A percentile compares a stretch with the other conserved stretches of the same genome.
Conservation (phyloP, 1,140 invertebrate genomes). For the Belonocnema kinseyi region DNA sequence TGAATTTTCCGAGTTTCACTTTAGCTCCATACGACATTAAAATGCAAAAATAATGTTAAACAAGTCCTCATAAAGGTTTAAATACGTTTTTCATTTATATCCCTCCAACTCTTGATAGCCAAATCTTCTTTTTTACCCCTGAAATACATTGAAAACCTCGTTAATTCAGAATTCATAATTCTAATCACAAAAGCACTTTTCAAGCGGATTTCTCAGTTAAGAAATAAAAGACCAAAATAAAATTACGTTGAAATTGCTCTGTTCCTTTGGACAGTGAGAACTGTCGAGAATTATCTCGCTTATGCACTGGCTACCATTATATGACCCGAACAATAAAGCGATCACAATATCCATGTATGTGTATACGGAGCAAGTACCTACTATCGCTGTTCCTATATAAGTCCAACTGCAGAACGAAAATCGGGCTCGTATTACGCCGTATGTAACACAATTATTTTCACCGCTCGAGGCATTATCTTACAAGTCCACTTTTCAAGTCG, state of each 20-base stretch:
- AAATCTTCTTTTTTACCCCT: not conserved
- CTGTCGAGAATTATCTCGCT: constrained; percentile 14
- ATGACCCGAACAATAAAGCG: constrained; percentile 15
- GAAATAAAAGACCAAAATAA: not conserved
- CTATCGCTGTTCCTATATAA: constrained; percentile 1
- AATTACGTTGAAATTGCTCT: not conserved
- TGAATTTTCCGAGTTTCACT: too few relatives aligned
- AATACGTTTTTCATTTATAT: not conserved
- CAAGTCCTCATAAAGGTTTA: too few relatives aligned
- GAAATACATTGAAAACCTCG: not conserved
- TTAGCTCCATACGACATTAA: too few relatives aligned
- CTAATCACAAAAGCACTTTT: constrained; percentile 6
- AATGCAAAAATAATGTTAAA: too few relatives aligned
- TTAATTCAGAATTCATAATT: not conserved
- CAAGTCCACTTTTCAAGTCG: too few relatives aligned
- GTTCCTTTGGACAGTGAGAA: constrained; percentile 3
- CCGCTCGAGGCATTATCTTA: too few relatives aligned
- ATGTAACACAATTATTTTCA: not conserved
- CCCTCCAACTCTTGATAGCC: not conserved
- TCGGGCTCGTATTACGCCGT: not conserved
- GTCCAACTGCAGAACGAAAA: not conserved
- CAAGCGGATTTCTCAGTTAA: constrained; percentile 4
- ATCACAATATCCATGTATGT: constrained; percentile 12
- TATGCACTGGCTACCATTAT: constrained; percentile 22
- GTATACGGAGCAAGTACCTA: constrained; percentile 3